Conservation (phyloP, 2,888 invertebrate genomes). For the Osmoderma eremita region DNA sequence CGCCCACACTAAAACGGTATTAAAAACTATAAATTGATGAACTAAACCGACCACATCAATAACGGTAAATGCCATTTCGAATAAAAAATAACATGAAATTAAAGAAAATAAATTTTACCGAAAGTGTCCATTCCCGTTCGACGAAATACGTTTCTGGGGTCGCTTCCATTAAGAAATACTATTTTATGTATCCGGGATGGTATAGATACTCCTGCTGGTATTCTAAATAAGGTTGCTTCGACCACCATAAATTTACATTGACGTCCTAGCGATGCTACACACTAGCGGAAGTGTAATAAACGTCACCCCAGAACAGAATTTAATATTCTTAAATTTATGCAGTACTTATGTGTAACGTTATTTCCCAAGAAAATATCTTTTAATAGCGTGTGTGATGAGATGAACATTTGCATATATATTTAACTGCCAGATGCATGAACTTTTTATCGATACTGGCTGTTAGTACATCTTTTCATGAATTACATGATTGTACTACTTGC, state of each 20-base stretch:
- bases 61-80: neutral
- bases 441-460: too few species aligned
- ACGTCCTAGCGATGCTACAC: constrained; percentile 17
- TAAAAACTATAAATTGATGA: too few species aligned
- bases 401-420: neutral
- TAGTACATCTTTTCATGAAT: too few species aligned
- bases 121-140: neutral
- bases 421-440: too few species aligned
- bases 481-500: too few species aligned
- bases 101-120: neutral
- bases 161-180: constrained; percentile 18
- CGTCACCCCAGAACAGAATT: constrained; percentile 34
- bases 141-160: neutral
- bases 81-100: constrained; percentile 1
- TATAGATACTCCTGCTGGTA: constrained; percentile 22
- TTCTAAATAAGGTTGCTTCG: constrained; percentile 26
- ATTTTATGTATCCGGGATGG: constrained; percentile 12
- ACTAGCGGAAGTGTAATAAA: constrained; percentile 32
- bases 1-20: too few species aligned
- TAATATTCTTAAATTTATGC: constrained; percentile 39
- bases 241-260: constrained; percentile 24
- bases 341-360: constrained; percentile 28
- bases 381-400: constrained; percentile 7
- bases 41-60: too few species aligned
- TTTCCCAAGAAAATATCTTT: constrained; percentile 27